Base-by-base conservation (phyloP, 2,797 vertebrate genomes). In the Leuciscus waleckii region DNA sequence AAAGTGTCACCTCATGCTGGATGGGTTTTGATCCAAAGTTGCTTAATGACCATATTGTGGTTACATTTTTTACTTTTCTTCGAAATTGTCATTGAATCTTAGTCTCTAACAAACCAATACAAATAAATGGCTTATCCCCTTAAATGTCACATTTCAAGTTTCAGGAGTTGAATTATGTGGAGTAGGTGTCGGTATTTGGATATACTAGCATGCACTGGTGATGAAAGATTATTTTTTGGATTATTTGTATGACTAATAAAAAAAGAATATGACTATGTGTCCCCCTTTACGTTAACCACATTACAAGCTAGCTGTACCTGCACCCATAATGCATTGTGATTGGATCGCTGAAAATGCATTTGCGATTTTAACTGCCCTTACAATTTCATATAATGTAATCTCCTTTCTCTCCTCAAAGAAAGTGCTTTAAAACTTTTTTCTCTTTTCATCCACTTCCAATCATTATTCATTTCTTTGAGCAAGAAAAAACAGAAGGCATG, bases 1-100 rank as follows among this genome's bases (percentile, higher is more conserved):
- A 58, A 70, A 49, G 43, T 79, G 23, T 73, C 68, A 73, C 39
- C 77, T 71, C 67, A 2, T 63, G 39, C 26, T 61, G 51, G 51
- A 51, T 39, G 29, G 14, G 26, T 29, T 82, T 82, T 76, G 19
- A 75, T 65, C 43, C 71, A 17, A 32, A 46, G 21, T n/a, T 49
- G 41, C 14, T 39, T 29, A 74, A 32, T 35, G 5, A 35, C 29
- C 46, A 35, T 51, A 13, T 51, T 51, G 5, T 54, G 19, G 29
- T 23, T 54, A 2, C 37, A 37, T 37, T 4, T 14, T 0, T 23
- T 1, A 35, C 5, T 13, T 75, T 54, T 75, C 17, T 35, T 32
- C 9, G 2, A 37, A 23, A 35, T 14, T 54, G 19, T 23, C 29
- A 14, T 73, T 54, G 2, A 54, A 7, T 51, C 26, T 74, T 17